Percentiles rank a stretch among this genome's conserved stretches.
Evolutionary conservation across 2,888 invertebrate species (phyloP).

Genomic region (Pandemis heparana): DNA sequence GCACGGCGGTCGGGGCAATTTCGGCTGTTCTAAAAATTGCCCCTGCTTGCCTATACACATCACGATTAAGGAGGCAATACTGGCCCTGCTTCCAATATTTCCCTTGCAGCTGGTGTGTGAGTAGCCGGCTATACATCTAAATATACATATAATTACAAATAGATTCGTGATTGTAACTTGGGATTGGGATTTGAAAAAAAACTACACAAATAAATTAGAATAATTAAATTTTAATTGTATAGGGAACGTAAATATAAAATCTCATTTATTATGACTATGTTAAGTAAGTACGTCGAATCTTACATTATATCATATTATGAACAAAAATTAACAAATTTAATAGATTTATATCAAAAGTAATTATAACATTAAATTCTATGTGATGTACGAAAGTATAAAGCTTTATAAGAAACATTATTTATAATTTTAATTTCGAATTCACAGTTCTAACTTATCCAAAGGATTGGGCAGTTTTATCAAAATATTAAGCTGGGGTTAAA

Average conservation of each 20-base stretch:
- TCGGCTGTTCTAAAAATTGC: no score
- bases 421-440: background rate
- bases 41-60: no score
- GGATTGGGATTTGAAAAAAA: background rate
- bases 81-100: no score
- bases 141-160: no score
- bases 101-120: no score
- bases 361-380: constrained; percentile 7
- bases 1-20: no score
- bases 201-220: constrained; percentile 7
- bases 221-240: constrained; percentile 37
- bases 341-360: constrained; percentile 5
- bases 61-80: no score
- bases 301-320: constrained; percentile 1
- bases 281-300: constrained; percentile 33
- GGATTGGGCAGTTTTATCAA: no score
- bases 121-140: no score
- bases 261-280: constrained; percentile 38
- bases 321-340: background rate
- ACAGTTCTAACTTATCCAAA: background rate
- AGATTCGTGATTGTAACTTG: background rate
- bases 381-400: constrained; percentile 18
- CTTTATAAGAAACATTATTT: constrained; percentile 6
- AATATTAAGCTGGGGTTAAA: no score
- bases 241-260: constrained; percentile 40